phyloP scores from a whole-genome alignment of 1,140 invertebrate genomes.

The Saccostrea cuccullata region DNA sequence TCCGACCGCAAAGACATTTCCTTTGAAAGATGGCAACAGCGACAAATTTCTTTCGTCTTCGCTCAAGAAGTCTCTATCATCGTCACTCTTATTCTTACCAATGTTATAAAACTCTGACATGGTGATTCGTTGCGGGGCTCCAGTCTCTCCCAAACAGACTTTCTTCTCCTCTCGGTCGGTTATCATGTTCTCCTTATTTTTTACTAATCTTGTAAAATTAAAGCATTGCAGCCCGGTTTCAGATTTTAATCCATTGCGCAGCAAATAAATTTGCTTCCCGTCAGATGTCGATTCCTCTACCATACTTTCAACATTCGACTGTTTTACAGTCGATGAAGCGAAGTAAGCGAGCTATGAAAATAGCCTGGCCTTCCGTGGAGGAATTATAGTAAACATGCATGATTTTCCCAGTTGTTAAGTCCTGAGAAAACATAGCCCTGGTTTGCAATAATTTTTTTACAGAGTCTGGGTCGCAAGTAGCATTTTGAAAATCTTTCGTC shows the following conservation, averaged over 20 bases:
- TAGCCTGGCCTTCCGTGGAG: not conserved
- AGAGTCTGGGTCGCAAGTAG: not conserved
- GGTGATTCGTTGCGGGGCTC: not conserved
- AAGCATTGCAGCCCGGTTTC: conserved; percentile 3
- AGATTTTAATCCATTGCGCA: not conserved
- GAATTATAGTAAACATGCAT: not conserved
- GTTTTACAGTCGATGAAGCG: conserved; percentile 22
- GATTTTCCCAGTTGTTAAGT: conserved; percentile 6
- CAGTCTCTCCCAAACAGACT: conserved; percentile 27
- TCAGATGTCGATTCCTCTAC: not conserved
- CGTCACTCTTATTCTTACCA: not conserved
- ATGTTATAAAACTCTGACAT: not conserved
- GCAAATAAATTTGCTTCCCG: not conserved
- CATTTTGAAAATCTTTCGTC: not conserved
- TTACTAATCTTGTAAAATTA: not conserved
- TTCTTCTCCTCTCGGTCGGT: not conserved
- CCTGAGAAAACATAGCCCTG: not conserved
- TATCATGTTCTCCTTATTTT: not conserved
- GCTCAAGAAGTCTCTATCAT: no score
- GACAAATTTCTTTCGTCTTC: not conserved
- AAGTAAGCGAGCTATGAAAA: conserved; percentile 2
- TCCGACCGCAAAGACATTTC: not conserved
- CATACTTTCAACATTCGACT: not conserved
- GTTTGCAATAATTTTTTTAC: not conserved
- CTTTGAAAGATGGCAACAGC: not conserved